Evolutionary conservation across 2,888 invertebrate species (phyloP), one percentile per base, ranked within the genome.

Genomic region (Beris chalybata): DNA sequence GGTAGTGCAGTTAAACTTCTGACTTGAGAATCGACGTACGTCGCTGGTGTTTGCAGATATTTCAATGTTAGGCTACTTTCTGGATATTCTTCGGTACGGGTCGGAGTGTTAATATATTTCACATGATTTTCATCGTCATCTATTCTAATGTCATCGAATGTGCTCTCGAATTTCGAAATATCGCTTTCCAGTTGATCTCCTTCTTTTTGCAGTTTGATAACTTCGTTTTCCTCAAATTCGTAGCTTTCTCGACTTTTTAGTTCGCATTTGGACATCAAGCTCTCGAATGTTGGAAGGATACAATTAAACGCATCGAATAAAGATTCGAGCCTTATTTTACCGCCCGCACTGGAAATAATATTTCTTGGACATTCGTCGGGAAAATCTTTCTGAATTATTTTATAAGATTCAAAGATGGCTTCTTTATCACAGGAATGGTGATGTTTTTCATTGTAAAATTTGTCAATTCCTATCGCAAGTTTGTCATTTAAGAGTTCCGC

Each of bases 41-140:
- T 80, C 4, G 79, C 78, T 12, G 79, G 79, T 2, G 79, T 79
- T 0, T 74, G 76, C 4, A 79, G 72, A 22, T 74, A 75, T 64
- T 78, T 79, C 56, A 73, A 59, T 1, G 74, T 67, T 9, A 78
- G 64, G 3, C 70, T 67, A 44, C 73, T 73, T 6, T 69, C 65
- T 11, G 7, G 15, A 43, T 6, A 55, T 43, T 7, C 22, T 9
- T 5, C 0, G 65, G 4, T 5, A 47, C 70, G 71, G 12, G 57
- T 9, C 3, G 73, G 72, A 4, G 73, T 71, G 5, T 13, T 44
- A 44, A 71, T 48, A 47, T 63, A 13, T 9, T 55, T 15, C 5
- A 5, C 48, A 54, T 58, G 29, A 38, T 29, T 32, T 4, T 11
- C 11, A 13, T 55, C 31, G 3, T 9, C 11, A 11, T 55, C 31